Percentiles rank a stretch among this genome's conserved stretches.
Conservation (phyloP, 2,888 invertebrate species). For the Apamea sordens region DNA sequence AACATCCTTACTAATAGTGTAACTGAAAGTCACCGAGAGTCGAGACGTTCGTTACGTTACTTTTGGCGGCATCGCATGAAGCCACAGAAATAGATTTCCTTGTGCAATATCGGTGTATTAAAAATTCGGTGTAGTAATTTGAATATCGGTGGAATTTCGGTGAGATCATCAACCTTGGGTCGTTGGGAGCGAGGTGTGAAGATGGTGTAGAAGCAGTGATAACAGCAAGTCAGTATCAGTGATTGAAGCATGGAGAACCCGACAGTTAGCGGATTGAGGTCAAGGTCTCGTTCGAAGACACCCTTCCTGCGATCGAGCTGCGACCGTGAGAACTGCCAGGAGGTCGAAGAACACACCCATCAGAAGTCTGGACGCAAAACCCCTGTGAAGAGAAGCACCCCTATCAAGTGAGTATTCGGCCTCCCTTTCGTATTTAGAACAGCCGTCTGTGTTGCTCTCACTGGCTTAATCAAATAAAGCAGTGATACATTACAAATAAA, state of each 20-base stretch:
- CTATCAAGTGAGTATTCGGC: slow-evolving; percentile 85
- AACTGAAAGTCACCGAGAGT: slow-evolving; percentile 70
- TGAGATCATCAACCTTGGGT: slow-evolving; percentile 67
- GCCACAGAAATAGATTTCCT: slow-evolving; percentile 89
- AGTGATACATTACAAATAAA: background rate
- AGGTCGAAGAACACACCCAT: slow-evolving; percentile 88
- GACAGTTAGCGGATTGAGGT: slow-evolving; percentile 90
- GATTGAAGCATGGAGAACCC: slow-evolving; percentile 83
- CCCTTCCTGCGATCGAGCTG: slow-evolving; percentile 91
- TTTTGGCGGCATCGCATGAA: slow-evolving; percentile 89
- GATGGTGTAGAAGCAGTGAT: slow-evolving; percentile 71
- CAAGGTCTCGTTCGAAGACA: slow-evolving; percentile 93
- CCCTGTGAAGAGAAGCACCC: slow-evolving; percentile 86
- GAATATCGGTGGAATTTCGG: slow-evolving; percentile 54
- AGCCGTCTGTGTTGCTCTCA: background rate
- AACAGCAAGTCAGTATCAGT: slow-evolving; percentile 58
- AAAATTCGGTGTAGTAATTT: slow-evolving; percentile 74
- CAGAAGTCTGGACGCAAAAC: slow-evolving; percentile 88
- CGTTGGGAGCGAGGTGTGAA: slow-evolving; percentile 67
- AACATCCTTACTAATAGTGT: slow-evolving; percentile 37
- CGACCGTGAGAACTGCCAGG: slow-evolving; percentile 90
- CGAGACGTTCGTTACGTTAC: slow-evolving; percentile 79
- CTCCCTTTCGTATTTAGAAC: background rate
- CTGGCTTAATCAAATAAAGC: background rate
- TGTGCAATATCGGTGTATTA: slow-evolving; percentile 82